Conservation (phyloP, 2,797 vertebrate genomes). For the Garrulus glandarius region DNA sequence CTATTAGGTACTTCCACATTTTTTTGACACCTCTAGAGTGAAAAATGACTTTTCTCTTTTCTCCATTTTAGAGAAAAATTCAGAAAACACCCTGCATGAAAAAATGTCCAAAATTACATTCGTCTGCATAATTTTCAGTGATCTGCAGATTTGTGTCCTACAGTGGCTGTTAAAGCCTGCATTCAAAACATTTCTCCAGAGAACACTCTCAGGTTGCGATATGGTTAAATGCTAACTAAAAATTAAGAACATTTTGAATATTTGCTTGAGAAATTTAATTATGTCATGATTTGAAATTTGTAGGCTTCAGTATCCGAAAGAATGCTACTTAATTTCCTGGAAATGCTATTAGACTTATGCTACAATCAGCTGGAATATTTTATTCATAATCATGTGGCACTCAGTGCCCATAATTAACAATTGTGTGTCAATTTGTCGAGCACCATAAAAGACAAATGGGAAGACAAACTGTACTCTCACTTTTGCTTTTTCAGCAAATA, state of each 20-base stretch:
- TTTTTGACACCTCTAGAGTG: neutral
- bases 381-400: conserved; percentile 55
- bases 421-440: conserved; percentile 58
- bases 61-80: neutral
- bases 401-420: conserved; percentile 69
- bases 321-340: conserved; percentile 63
- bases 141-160: neutral
- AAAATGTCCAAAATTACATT: neutral
- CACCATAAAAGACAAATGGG: conserved; percentile 54
- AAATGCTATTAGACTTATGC: conserved; percentile 55
- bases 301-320: conserved; percentile 57
- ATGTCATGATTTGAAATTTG: conserved; percentile 54
- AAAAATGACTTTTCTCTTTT: neutral
- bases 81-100: neutral
- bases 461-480: neutral
- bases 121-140: neutral
- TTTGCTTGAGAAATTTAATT: conserved; percentile 62
- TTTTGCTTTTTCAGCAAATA: conserved; percentile 47
- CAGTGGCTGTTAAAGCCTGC: neutral
- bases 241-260: conserved; percentile 35
- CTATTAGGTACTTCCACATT: fast-evolving
- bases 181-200: neutral
- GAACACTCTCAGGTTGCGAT: neutral
- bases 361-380: conserved; percentile 64
- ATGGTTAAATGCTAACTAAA: conserved; percentile 34